These are phyloP conservation scores for Meteorus colon DNA, from an alignment of 2,888 invertebrate species.

Conservation along the genomic window DNA sequence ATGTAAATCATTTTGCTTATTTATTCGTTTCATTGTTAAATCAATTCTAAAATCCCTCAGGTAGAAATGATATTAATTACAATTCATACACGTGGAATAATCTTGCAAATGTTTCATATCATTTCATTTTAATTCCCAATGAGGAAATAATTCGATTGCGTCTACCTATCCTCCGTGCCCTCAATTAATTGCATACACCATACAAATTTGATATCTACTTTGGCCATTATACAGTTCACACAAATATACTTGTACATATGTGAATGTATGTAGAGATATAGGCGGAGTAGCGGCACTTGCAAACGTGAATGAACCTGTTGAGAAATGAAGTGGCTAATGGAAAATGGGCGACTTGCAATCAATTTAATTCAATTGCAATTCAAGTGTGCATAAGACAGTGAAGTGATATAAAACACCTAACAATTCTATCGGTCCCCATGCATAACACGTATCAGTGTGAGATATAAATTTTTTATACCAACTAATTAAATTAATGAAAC, in stretches of 20 bases:
- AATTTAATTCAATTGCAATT: conserved; percentile 2
- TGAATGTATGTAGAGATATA: not conserved
- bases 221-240: not conserved
- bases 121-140: not conserved
- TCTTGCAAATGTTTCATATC: not conserved
- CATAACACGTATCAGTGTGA: not conserved
- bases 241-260: not conserved
- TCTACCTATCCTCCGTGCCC: not conserved
- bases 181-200: not conserved
- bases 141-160: not conserved
- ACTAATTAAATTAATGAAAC: too few species aligned
- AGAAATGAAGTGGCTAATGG: conserved; percentile 4
- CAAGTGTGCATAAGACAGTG: not conserved
- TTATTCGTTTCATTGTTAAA: not conserved
- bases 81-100: not conserved
- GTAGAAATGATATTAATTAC: not conserved
- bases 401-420: not conserved
- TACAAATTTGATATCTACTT: not conserved
- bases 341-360: conserved; percentile 14
- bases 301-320: conserved; percentile 13
- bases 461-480: not conserved
- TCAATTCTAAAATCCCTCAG: not conserved
- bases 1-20: not conserved
- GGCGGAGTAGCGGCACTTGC: not conserved
- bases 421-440: not conserved